These are phyloP conservation scores for Clinocottus analis DNA, from an alignment of 2,113 vertebrate species.

Conservation along the genomic window DNA sequence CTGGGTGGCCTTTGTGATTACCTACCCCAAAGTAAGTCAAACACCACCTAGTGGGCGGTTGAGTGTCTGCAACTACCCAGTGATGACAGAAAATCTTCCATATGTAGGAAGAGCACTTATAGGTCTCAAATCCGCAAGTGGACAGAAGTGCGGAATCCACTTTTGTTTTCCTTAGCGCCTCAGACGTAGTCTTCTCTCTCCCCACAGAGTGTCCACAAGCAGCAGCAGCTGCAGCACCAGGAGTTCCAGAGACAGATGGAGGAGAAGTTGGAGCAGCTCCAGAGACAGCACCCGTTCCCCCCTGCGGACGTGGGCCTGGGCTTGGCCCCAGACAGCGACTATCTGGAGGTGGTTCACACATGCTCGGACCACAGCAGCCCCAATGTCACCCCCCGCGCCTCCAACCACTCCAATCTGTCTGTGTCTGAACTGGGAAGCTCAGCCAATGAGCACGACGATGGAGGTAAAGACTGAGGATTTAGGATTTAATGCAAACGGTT, in stretches of 20 bases:
- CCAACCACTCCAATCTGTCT: slow-evolving; percentile 92
- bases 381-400: slow-evolving; percentile 90
- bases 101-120: neutral
- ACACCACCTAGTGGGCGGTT: slow-evolving; percentile 30
- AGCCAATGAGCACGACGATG: slow-evolving; percentile 89
- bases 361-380: slow-evolving; percentile 93
- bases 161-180: neutral
- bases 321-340: slow-evolving; percentile 82
- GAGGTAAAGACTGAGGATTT: slow-evolving; percentile 76
- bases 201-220: slow-evolving; percentile 89
- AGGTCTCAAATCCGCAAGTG: neutral
- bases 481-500: neutral
- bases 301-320: slow-evolving; percentile 78
- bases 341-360: slow-evolving; percentile 82
- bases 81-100: neutral
- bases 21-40: slow-evolving; percentile 91
- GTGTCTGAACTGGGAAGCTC: slow-evolving; percentile 85
- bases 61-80: neutral
- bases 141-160: neutral
- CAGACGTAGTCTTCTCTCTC: slow-evolving; percentile 9
- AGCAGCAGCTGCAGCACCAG: slow-evolving; percentile 93
- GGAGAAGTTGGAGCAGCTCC: slow-evolving; percentile 92
- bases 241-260: slow-evolving; percentile 93
- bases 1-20: slow-evolving; percentile 97
- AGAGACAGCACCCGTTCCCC: slow-evolving; percentile 90